Evolutionary conservation across 2,888 invertebrate species (phyloP).

Genomic region (Priocnemis perturbator): DNA sequence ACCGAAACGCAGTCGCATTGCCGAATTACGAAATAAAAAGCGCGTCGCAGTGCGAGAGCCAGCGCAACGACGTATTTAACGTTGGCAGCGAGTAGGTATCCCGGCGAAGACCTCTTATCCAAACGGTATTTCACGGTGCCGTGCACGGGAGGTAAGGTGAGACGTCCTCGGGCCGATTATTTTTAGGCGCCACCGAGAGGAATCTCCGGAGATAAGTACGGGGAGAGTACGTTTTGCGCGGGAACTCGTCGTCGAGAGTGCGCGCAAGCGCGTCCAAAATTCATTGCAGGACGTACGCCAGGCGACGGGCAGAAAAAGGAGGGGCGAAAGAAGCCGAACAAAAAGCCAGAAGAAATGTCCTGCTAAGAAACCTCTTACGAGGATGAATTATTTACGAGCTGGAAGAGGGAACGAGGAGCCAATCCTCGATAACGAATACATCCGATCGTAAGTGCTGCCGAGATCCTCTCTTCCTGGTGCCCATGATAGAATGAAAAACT

Average conservation of each 20-base stretch:
- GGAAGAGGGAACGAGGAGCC: not conserved
- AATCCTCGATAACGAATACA: conserved; percentile 4
- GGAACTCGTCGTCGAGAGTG: too few species aligned
- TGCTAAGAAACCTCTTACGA: not conserved
- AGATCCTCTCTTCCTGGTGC: not conserved
- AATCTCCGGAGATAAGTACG: not conserved
- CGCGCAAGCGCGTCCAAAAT: not conserved
- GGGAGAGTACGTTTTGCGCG: conserved; percentile 4
- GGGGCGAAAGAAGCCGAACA: too few species aligned
- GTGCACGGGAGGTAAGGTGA: not conserved
- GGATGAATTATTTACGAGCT: conserved; percentile 6
- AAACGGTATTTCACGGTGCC: conserved; percentile 1
- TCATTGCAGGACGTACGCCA: not conserved
- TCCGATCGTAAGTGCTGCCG: conserved; percentile 5
- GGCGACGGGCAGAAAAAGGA: not conserved
- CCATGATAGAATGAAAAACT: not conserved
- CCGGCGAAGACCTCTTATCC: too few species aligned
- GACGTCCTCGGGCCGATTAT: conserved; percentile 4
- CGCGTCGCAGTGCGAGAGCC: too few species aligned
- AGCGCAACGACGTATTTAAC: too few species aligned
- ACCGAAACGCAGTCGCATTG: too few species aligned
- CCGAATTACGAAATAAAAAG: too few species aligned
- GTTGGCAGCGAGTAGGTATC: too few species aligned
- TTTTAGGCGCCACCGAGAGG: conserved; percentile 7
- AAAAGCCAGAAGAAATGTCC: not conserved